Conservation (phyloP, 2,797 vertebrate genomes). For the Megalops cyprinoides region DNA sequence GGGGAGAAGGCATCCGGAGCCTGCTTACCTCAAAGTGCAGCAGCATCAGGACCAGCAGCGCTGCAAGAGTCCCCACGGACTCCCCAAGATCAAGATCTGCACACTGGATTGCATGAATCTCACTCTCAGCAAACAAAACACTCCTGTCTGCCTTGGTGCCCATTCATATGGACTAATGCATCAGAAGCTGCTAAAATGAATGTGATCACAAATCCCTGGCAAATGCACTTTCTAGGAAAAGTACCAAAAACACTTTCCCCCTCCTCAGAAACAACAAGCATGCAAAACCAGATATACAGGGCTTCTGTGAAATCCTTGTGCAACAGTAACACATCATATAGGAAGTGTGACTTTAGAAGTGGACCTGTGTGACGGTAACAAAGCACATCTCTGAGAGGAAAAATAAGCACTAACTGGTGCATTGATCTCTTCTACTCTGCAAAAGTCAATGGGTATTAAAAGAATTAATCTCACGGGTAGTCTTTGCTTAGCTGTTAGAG, state of each 20-base stretch:
- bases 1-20: conserved; percentile 41
- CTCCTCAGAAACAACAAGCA: conserved; percentile 1
- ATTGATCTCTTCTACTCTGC: background rate
- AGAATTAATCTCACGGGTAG: background rate
- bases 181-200: background rate
- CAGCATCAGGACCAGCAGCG: too few species aligned
- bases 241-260: conserved; percentile 1
- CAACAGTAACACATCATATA: background rate
- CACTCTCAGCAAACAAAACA: conserved; percentile 25
- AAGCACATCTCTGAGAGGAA: background rate
- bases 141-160: background rate
- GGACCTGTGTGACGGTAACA: background rate
- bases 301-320: background rate
- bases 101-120: conserved; percentile 33
- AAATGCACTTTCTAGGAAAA: conserved; percentile 7
- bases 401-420: background rate
- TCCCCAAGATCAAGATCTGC: conserved; percentile 29
- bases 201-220: conserved; percentile 11
- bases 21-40: too few species aligned
- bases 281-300: background rate
- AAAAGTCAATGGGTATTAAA: background rate
- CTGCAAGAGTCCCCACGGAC: conserved; percentile 24
- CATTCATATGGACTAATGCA: background rate
- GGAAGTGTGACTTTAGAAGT: background rate
- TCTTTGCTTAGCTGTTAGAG: background rate